A percentile compares a stretch with the other conserved stretches of the same genome.
These are phyloP conservation scores for Anthopleura sola DNA, from an alignment of 64 coral and sea anemone genomes.

Conservation along the genomic window DNA sequence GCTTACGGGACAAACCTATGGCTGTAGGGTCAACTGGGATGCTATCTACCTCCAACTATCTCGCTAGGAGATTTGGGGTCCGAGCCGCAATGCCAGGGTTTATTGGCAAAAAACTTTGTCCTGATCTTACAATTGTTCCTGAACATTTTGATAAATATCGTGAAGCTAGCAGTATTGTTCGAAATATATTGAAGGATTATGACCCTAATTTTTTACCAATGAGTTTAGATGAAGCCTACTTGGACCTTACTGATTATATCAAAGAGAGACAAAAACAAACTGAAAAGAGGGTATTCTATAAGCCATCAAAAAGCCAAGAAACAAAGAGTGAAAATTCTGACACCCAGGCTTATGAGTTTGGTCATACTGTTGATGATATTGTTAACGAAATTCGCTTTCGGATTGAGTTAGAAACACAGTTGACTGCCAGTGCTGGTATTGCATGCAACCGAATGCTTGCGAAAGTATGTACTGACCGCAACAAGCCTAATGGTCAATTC, in stretches of 20 bases:
- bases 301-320: background rate
- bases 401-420: slow-evolving; percentile 81
- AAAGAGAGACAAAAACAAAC: slow-evolving; percentile 47
- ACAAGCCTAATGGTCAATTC: slow-evolving; percentile 97
- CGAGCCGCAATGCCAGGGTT: slow-evolving; percentile 98
- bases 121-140: slow-evolving; percentile 77
- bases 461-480: slow-evolving; percentile 88
- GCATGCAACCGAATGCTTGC: slow-evolving; percentile 87
- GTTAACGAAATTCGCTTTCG: slow-evolving; percentile 79
- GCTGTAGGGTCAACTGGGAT: slow-evolving; percentile 86
- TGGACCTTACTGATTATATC: slow-evolving; percentile 86
- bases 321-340: background rate
- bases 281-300: slow-evolving; percentile 36
- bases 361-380: slow-evolving; percentile 67
- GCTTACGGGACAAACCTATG: slow-evolving; percentile 85
- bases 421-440: slow-evolving; percentile 97
- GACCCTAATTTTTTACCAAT: slow-evolving; percentile 80
- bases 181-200: slow-evolving; percentile 74
- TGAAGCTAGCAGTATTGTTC: slow-evolving; percentile 58
- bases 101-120: slow-evolving; percentile 97
- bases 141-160: slow-evolving; percentile 81
- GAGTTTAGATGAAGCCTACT: slow-evolving; percentile 95
- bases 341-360: slow-evolving; percentile 40
- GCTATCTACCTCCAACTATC: slow-evolving; percentile 95
- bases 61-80: slow-evolving; percentile 80